A percentile compares a stretch with the other conserved stretches of the same genome.
Evolutionary conservation across 2,888 invertebrate genomes (phyloP).

Genomic region (Watsonalla binaria): DNA sequence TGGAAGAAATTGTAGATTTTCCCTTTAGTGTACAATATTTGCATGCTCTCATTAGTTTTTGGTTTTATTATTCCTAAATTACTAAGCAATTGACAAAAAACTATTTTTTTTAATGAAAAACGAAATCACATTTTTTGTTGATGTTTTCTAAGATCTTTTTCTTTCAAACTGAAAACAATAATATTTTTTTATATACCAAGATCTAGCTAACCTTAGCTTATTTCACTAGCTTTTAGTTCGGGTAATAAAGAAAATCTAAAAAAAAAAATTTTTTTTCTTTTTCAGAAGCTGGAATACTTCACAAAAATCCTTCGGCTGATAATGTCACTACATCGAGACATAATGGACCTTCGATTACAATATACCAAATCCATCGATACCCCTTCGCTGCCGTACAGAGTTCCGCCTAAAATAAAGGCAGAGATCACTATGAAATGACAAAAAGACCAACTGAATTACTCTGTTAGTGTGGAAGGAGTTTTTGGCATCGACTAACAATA

Average conservation of each 20-base stretch:
- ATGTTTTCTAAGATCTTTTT: not conserved
- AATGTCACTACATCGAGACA: conserved; percentile 66
- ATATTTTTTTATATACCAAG: not conserved
- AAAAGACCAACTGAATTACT: conserved; percentile 28
- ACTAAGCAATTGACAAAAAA: not conserved
- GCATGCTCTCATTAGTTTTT: conserved; percentile 42
- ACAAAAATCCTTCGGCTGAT: conserved; percentile 67
- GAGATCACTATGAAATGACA: conserved; percentile 68
- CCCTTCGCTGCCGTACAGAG: conserved; percentile 30
- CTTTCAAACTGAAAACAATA: not conserved
- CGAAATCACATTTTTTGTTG: not conserved
- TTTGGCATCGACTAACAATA: no score
- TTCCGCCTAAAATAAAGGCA: conserved; percentile 55
- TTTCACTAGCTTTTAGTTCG: no score
- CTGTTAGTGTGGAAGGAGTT: conserved; percentile 26
- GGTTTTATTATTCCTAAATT: conserved; percentile 1
- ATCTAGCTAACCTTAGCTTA: not conserved
- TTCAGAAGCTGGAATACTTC: conserved; percentile 69
- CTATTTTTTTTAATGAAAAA: not conserved
- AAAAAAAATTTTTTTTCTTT: conserved; percentile 12
- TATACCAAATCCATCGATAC: conserved; percentile 33
- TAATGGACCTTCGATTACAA: conserved; percentile 62
- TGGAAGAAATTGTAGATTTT: conserved; percentile 32
- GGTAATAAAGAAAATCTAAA: no score
- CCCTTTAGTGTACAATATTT: conserved; percentile 78